Percentiles rank a stretch among this genome's conserved stretches.
These are phyloP conservation scores for Mesoclemmys tuberculata DNA, from an alignment of 2,113 vertebrate genomes.

Conservation along the genomic window DNA sequence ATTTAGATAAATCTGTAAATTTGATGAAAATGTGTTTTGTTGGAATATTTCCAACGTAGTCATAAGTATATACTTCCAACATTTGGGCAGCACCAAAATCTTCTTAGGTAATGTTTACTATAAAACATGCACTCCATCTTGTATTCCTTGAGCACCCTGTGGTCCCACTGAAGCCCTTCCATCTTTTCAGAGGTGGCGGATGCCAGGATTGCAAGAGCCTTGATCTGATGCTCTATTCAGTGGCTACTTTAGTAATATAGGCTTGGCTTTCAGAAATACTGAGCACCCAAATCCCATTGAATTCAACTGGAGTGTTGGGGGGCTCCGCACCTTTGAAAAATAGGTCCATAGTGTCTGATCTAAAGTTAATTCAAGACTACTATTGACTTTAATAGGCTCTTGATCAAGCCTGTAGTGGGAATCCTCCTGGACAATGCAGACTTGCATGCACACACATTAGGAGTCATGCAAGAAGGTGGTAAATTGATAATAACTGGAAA, in stretches of 20 bases:
- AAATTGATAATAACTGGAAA: not conserved
- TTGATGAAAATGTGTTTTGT: not conserved
- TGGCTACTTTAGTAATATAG: not conserved
- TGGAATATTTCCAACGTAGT: not conserved
- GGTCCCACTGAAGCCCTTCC: not conserved
- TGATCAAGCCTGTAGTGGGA: not conserved
- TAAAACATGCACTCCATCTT: not conserved
- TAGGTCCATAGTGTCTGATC: not conserved
- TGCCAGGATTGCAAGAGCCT: not conserved
- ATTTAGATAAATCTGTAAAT: not conserved
- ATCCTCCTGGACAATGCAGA: not conserved
- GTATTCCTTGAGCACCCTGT: not conserved
- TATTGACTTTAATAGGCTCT: not conserved
- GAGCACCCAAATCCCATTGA: not conserved
- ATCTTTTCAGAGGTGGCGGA: not conserved
- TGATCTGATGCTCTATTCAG: not conserved
- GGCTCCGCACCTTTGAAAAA: not conserved
- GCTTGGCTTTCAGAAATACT: not conserved
- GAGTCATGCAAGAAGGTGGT: rapidly evolving
- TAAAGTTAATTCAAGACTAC: not conserved
- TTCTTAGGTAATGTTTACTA: not conserved
- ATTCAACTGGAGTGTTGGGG: not conserved
- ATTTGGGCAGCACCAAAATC: not conserved
- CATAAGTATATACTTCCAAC: not conserved
- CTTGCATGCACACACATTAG: not conserved